Conservation (phyloP, 2,113 vertebrate genomes). For the Fulica atra region DNA sequence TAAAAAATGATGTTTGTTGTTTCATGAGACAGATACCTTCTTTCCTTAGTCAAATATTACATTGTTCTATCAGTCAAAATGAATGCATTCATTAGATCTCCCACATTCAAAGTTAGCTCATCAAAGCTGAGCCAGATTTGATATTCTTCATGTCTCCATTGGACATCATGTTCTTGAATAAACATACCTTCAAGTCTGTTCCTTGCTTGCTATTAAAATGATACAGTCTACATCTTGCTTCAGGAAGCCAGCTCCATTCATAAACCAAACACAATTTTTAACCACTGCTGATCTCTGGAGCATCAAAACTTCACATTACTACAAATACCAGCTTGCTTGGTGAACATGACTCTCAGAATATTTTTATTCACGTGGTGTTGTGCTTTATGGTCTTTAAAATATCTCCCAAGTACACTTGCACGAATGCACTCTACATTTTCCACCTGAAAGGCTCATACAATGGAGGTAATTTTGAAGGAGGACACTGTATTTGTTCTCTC, state of each 20-base stretch:
- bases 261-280: neutral
- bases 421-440: neutral
- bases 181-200: neutral
- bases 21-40: neutral
- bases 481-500: neutral
- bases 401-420: neutral
- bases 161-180: neutral
- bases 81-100: neutral
- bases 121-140: neutral
- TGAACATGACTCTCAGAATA: neutral
- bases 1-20: neutral
- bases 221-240: neutral
- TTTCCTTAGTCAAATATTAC: neutral
- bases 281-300: neutral
- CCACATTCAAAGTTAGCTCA: neutral
- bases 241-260: neutral
- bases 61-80: neutral
- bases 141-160: neutral
- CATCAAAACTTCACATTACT: neutral
- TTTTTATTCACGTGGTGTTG: neutral
- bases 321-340: neutral
- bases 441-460: neutral
- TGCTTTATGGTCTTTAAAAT: neutral
- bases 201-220: too few species aligned
- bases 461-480: neutral